Base-by-base conservation (phyloP, 1,140 invertebrate genomes). In the Brachionus plicatilis region DNA sequence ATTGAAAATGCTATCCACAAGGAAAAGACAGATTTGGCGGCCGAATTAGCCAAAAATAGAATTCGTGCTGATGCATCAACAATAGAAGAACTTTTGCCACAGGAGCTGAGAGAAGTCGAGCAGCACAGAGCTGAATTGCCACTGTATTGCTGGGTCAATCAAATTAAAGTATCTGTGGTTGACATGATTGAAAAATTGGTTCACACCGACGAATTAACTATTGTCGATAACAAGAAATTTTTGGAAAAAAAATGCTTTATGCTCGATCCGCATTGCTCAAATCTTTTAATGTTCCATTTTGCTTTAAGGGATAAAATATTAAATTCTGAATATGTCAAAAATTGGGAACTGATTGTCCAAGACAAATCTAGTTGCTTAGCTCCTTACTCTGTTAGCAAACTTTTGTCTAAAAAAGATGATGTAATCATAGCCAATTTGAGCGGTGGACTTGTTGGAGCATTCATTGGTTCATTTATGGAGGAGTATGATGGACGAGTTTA, bases 361-460 rank as follows among this genome's bases (percentile, higher is more conserved):
- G 82, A 83, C 53, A 83, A 83, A 37, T 83, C 82, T 37, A 83
- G 82, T 56, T 83, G 82, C 53, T 17, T 83, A 20, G 82, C 82
- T 12, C 60, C 82, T 17, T 53, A 70, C 47, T 68, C 82, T 20
- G 82, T 83, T 1, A 20, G 20, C 33, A 83, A 83, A 83, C 37
- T 83, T 29, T 47, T 83, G 3, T 68, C 82, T 11, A 83, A 70
- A 72, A 83, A 83, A 83, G 82, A 83, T 72, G 60, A 83, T 53
- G 60, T 83, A 11, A 68, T 68, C 14, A 17, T 83, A 37, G 33
- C 82, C 7, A 68, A 83, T 47, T 9, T 72, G 37, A 83, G 82
- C 11, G 82, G 82, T 20, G 82, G 82, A 27, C 33, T 83, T 47
- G 60, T 68, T 7, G 17, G 33, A n/a, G 60, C 65, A 12, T 70